Conservation (phyloP, 2,888 invertebrate genomes). For the Deroplatys truncata region DNA sequence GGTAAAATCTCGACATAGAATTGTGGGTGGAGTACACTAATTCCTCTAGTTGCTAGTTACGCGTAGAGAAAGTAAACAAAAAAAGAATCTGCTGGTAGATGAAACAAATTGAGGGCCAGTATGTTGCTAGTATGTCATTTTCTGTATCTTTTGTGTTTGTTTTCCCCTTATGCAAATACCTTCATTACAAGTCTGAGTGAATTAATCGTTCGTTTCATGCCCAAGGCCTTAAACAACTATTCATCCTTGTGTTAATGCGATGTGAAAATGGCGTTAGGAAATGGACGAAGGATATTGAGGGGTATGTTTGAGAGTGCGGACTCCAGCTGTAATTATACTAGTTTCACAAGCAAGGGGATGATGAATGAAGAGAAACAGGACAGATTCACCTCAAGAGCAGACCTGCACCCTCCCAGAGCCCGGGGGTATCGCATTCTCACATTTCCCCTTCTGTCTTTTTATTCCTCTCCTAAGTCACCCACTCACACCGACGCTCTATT, state of each 20-base stretch:
- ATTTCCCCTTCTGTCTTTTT: not conserved
- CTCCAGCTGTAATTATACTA: not conserved
- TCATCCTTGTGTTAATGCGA: not conserved
- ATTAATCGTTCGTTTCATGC: not conserved
- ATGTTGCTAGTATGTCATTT: not conserved
- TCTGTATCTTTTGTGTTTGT: not conserved
- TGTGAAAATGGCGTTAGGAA: not conserved
- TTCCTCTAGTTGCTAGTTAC: too few relatives aligned
- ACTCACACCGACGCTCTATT: not conserved
- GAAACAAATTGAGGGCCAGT: not conserved
- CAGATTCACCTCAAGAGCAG: not conserved
- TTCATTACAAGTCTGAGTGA: not conserved
- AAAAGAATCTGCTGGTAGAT: too few relatives aligned
- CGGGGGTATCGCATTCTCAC: not conserved
- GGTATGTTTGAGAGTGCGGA: not conserved
- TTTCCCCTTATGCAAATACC: not conserved
- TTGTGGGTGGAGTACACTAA: too few relatives aligned
- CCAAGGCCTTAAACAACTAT: not conserved
- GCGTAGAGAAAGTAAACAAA: too few relatives aligned
- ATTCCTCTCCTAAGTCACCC: not conserved
- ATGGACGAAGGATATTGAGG: not conserved
- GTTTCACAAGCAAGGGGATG: not conserved
- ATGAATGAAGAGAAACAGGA: not conserved
- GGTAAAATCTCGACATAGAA: too few relatives aligned
- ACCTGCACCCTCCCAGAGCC: not conserved